A percentile compares a stretch with the other conserved stretches of the same genome.
Conservation (phyloP, 2,888 invertebrate genomes). For the Spialia ferax region DNA sequence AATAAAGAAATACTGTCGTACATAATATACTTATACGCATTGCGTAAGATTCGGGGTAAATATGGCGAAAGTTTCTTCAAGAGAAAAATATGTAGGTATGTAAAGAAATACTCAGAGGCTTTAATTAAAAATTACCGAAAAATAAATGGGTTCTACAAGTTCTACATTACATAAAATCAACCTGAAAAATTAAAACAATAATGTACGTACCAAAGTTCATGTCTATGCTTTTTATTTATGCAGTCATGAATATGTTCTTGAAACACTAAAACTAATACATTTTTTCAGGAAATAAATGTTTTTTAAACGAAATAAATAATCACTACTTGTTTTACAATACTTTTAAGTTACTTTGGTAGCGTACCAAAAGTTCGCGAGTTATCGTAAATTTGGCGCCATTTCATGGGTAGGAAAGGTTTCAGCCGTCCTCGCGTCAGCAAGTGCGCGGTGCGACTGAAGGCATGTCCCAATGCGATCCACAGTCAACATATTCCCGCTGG, state of each 20-base stretch:
- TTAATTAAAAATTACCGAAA: no score
- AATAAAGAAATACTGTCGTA: no score
- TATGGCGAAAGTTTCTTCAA: no score
- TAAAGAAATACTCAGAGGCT: no score
- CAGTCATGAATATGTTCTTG: not conserved
- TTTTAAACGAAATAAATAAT: not conserved
- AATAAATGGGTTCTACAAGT: no score
- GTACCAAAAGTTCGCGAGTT: constrained; percentile 66
- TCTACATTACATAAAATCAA: no score
- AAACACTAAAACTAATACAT: constrained; percentile 10
- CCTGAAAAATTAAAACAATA: not conserved
- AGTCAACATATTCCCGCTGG: constrained; percentile 72
- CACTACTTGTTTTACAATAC: constrained; percentile 21
- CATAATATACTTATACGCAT: no score
- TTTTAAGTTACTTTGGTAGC: constrained; percentile 41
- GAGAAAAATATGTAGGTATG: no score
- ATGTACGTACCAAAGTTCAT: not conserved
- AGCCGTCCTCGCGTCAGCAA: constrained; percentile 69
- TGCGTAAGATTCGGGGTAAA: no score
- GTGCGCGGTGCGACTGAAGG: constrained; percentile 80
- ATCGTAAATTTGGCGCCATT: constrained; percentile 78
- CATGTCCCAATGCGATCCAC: constrained; percentile 66
- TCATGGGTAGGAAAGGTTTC: constrained; percentile 56
- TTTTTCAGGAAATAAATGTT: not conserved
- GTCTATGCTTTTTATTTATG: not conserved